Conservation (phyloP, 1,140 invertebrate species). For the Octopus bimaculoides region DNA sequence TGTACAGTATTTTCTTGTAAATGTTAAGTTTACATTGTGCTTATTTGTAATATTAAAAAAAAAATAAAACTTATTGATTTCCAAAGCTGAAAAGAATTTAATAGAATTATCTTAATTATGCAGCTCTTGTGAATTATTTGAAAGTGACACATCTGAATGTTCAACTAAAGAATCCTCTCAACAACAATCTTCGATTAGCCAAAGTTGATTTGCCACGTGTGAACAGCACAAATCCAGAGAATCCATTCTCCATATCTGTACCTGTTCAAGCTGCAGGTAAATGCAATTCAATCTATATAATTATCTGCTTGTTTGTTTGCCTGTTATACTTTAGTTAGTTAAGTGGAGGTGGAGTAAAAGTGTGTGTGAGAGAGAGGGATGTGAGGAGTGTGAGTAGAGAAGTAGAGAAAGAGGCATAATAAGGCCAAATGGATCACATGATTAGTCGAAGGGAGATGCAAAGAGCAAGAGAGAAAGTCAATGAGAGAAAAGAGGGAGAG, state of each 20-base stretch:
- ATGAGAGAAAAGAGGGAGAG: too few species aligned
- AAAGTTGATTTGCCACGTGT: background rate
- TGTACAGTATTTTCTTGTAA: too few species aligned
- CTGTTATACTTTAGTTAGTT: background rate
- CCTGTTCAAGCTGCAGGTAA: background rate
- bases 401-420: too few species aligned
- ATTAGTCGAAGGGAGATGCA: too few species aligned
- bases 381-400: too few species aligned
- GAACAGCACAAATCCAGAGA: background rate
- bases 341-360: background rate
- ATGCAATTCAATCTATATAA: background rate
- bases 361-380: too few species aligned
- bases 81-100: background rate
- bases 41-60: too few species aligned
- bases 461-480: too few species aligned
- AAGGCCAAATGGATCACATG: too few species aligned
- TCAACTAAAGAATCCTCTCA: conserved; percentile 19
- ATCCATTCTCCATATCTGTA: background rate
- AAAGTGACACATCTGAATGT: conserved; percentile 35
- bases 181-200: conserved; percentile 11
- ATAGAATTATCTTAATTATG: conserved; percentile 11
- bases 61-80: too few species aligned
- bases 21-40: too few species aligned
- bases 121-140: conserved; percentile 34
- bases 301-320: background rate